Evolutionary conservation across 2,797 vertebrate species (phyloP), one percentile per base, ranked within the genome.

Genomic region (Echeneis naucrates): DNA sequence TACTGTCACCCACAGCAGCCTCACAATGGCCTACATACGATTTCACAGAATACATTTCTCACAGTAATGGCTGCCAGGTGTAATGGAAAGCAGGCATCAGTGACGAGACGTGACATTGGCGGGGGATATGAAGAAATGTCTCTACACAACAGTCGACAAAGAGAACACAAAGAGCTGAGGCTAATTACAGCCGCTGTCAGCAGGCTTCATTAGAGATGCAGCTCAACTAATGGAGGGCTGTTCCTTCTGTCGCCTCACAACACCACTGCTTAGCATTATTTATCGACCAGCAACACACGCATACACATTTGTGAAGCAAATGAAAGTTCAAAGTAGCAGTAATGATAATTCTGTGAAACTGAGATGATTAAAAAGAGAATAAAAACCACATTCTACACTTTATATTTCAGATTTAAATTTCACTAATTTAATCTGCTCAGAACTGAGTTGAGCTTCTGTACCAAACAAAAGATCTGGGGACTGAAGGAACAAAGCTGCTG

Each of bases 101-200:
- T 71, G 77, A 77, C 8, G 17, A 60, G 70, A 75, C 16, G 44
- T 62, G 81, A 76, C 84, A 68, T 53, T 37, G 1, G 55, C 24
- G 66, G 72, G 42, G 59, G 72, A 64, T 47, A 52, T 74, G 78
- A 85, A 83, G 70, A 53, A 84, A 60, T 23, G 63, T 69, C 73
- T 81, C 35, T 5, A 85, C 82, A 72, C 56, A 0, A 19, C 50
- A 0, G 27, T n/a, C 32, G 17, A 87, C 88, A 88, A 90, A 86
- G 68, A 64, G 58, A 82, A 78, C 71, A 85, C 75, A 88, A 81
- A 87, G 83, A 68, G 67, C 68, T 35, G 33, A 12, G 61, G 80
- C 79, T 93, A 89, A 92, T 93, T 89, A 88, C 80, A 80, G 86
- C 72, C 0, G 59, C 83, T 82, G 87, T 88, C 81, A 84, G 68